Conservation (phyloP, 2,797 vertebrate genomes). For the Anguilla pacifica region DNA sequence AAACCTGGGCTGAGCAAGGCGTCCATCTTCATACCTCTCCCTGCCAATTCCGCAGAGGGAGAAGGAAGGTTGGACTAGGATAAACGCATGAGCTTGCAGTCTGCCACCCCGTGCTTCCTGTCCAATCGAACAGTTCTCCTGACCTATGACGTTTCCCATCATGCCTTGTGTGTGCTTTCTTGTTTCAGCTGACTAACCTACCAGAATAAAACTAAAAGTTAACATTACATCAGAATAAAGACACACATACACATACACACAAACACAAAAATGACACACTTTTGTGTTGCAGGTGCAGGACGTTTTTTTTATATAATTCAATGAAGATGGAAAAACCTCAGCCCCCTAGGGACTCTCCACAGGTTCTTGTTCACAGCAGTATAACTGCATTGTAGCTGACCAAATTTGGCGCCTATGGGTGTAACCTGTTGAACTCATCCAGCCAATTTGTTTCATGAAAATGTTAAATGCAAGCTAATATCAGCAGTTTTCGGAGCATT, state of each 20-base stretch:
- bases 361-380: too few species aligned
- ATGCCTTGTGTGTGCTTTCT: not conserved
- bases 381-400: too few species aligned
- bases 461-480: too few species aligned
- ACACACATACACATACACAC: not conserved
- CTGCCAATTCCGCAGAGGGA: slow-evolving; percentile 1
- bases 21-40: slow-evolving; percentile 30
- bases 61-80: not conserved
- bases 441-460: too few species aligned
- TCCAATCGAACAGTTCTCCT: not conserved
- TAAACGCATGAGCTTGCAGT: not conserved
- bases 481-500: too few species aligned
- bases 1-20: slow-evolving; percentile 36
- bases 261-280: too few species aligned
- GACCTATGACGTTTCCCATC: slow-evolving; percentile 7
- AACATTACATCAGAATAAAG: not conserved
- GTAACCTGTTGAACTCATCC: too few species aligned
- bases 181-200: not conserved
- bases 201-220: not conserved
- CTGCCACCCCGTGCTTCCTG: not conserved
- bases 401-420: too few species aligned
- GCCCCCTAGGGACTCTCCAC: too few species aligned
- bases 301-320: too few species aligned
- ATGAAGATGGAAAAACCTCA: too few species aligned
- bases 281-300: too few species aligned